Percentiles rank a stretch among this genome's conserved stretches.
Evolutionary conservation across 2,888 invertebrate genomes (phyloP).

Genomic region (Drosophila rellima): DNA sequence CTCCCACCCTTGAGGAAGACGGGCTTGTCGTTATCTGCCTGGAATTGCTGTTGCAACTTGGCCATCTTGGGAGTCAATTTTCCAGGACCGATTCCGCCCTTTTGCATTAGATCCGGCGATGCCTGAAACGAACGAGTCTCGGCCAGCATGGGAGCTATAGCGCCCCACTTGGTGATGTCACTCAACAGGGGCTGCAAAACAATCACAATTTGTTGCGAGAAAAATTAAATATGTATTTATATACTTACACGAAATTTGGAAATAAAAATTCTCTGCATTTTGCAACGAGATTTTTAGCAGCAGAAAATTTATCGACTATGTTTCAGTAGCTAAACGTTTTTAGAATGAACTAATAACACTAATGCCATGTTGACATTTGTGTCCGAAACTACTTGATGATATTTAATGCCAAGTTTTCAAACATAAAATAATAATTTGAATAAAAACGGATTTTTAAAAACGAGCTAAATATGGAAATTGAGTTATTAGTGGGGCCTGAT

Average conservation of each 20-base stretch:
- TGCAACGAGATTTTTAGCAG: slow-evolving; percentile 20
- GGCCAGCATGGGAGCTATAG: slow-evolving; percentile 8
- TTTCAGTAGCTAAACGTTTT: slow-evolving; percentile 15
- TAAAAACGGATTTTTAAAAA: too few relatives aligned
- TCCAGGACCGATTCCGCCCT: slow-evolving; percentile 22
- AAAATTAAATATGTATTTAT: too few relatives aligned
- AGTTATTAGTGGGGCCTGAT: too few relatives aligned
- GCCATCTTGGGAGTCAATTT: slow-evolving; percentile 60
- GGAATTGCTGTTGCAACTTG: slow-evolving; percentile 79
- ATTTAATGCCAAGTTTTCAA: not conserved
- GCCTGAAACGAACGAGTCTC: slow-evolving; percentile 28
- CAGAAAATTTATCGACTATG: slow-evolving; percentile 3
- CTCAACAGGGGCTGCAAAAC: slow-evolving; percentile 50
- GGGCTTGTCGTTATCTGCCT: slow-evolving; percentile 86
- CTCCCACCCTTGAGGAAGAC: slow-evolving; percentile 87
- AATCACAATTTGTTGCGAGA: not conserved
- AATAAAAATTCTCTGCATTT: slow-evolving; percentile 59
- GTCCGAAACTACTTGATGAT: not conserved
- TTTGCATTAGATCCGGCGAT: slow-evolving; percentile 26
- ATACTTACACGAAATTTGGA: slow-evolving; percentile 57
- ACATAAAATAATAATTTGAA: not conserved
- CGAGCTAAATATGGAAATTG: too few relatives aligned
- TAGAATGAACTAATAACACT: not conserved
- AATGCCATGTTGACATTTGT: not conserved
- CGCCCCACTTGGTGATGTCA: slow-evolving; percentile 10